phyloP scores from a whole-genome alignment of 2,888 invertebrate genomes.

The Drosophila helvetica region DNA sequence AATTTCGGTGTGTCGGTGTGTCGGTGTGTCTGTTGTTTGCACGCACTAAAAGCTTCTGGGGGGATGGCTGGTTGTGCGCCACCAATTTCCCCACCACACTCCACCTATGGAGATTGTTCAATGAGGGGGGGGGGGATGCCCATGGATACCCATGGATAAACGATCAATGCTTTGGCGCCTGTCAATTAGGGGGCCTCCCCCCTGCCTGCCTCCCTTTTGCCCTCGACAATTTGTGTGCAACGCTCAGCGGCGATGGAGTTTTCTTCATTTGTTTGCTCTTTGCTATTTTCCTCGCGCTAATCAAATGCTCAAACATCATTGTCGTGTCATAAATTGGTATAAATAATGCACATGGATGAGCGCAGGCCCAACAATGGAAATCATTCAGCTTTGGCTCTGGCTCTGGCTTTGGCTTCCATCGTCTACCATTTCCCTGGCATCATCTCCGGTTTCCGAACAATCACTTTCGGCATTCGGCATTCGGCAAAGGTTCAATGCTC shows the following conservation, averaged over 20 bases:
- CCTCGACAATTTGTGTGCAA: not conserved
- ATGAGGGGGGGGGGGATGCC: not conserved
- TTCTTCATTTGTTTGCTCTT: not conserved
- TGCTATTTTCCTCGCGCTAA: conserved; percentile 2
- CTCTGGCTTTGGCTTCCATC: not conserved
- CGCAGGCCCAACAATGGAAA: conserved; percentile 32
- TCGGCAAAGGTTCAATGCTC: conserved; percentile 60
- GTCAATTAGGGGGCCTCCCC: conserved; percentile 2
- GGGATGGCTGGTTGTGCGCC: no score
- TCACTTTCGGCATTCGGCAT: conserved; percentile 57
- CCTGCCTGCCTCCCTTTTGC: not conserved
- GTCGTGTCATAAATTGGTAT: conserved; percentile 29
- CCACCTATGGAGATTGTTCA: not conserved
- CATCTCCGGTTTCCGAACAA: conserved; percentile 46
- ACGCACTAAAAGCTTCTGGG: not conserved
- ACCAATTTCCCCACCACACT: no score
- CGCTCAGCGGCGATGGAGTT: no score
- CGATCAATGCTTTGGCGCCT: not conserved
- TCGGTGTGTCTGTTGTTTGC: not conserved
- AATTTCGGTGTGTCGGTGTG: not conserved
- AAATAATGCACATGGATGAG: conserved; percentile 21
- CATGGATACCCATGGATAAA: not conserved
- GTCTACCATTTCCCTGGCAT: conserved; percentile 7
- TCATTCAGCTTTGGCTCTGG: conserved; percentile 21
- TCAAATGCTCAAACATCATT: conserved; percentile 6